Evolutionary conservation across 2,113 vertebrate genomes (phyloP).

Genomic region (Seriola quinqueradiata): DNA sequence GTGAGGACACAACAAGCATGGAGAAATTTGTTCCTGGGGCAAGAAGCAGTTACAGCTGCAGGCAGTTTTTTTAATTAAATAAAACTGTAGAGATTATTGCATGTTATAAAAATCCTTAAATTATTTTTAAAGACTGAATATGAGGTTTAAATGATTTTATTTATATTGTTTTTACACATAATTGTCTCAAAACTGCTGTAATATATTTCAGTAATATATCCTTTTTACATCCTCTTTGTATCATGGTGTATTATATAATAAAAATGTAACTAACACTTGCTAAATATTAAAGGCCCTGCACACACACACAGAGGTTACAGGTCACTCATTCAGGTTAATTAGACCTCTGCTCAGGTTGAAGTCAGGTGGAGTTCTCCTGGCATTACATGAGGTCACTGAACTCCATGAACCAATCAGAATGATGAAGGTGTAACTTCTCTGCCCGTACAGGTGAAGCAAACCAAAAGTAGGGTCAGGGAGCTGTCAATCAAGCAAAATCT

Average conservation of each 20-base stretch:
- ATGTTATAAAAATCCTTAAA: background rate
- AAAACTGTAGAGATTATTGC: background rate
- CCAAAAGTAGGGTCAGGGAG: background rate
- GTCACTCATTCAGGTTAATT: background rate
- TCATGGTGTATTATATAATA: background rate
- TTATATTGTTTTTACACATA: background rate
- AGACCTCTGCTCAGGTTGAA: background rate
- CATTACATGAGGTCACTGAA: constrained; percentile 1
- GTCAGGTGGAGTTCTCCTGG: background rate
- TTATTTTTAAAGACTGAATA: background rate
- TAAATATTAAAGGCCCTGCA: background rate
- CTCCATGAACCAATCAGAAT: background rate
- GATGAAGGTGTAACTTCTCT: background rate
- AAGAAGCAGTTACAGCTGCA: constrained; percentile 20
- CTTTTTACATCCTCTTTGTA: background rate
- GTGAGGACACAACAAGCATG: constrained; percentile 68
- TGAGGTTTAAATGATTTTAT: background rate
- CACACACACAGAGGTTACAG: background rate
- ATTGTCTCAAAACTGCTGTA: background rate
- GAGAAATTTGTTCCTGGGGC: constrained; percentile 38
- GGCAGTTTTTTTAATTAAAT: background rate
- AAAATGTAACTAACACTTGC: background rate
- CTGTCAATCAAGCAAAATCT: background rate
- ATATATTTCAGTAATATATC: background rate
- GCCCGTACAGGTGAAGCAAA: background rate